These are phyloP conservation scores for Poecilia picta DNA, from an alignment of 2,797 vertebrate species.

Conservation along the genomic window DNA sequence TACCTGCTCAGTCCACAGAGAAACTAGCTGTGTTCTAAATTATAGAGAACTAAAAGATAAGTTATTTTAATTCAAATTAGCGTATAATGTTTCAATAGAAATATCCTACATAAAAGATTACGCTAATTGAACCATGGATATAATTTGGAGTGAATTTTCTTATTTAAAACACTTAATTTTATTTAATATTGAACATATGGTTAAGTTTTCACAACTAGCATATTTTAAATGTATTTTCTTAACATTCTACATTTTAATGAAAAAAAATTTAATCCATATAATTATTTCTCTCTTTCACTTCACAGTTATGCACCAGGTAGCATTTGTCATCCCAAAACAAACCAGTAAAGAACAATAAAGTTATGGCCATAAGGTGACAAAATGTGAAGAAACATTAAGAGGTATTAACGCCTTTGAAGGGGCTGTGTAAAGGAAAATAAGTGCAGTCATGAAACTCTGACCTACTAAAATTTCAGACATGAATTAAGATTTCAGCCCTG, in stretches of 20 bases:
- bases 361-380: not conserved
- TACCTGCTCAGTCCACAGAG: too few relatives aligned
- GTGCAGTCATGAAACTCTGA: conserved; percentile 1
- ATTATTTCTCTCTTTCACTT: not conserved
- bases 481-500: conserved; percentile 23
- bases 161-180: too few relatives aligned
- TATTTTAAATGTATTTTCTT: too few relatives aligned
- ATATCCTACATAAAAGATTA: too few relatives aligned
- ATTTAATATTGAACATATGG: too few relatives aligned
- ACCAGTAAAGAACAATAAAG: not conserved
- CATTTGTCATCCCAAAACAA: not conserved
- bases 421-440: not conserved
- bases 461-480: conserved; percentile 18
- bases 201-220: too few relatives aligned
- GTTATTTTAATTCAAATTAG: too few relatives aligned
- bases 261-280: not conserved
- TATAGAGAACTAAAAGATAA: too few relatives aligned
- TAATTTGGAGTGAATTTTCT: too few relatives aligned
- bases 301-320: not conserved
- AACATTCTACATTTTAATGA: not conserved
- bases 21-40: too few relatives aligned
- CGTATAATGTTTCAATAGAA: too few relatives aligned
- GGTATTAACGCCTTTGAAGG: not conserved
- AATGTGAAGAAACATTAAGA: not conserved
- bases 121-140: too few relatives aligned